phyloP scores from a whole-genome alignment of 1,140 invertebrate genomes.

The Brachionus sp. region DNA sequence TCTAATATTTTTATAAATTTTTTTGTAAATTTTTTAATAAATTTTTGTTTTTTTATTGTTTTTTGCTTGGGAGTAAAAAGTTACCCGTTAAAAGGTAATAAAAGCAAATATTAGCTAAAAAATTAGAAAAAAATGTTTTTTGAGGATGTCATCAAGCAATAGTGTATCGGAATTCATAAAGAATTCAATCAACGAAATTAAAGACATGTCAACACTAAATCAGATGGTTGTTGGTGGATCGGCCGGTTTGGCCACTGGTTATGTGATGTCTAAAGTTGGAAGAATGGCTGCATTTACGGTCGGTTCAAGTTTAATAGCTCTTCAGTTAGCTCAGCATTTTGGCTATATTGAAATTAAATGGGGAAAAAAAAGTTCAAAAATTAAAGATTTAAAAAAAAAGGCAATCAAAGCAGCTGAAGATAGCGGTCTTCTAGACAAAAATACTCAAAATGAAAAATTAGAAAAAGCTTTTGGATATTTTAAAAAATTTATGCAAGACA shows the following conservation, averaged over 20 bases:
- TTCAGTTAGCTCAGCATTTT: constrained; percentile 35
- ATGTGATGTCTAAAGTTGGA: not conserved
- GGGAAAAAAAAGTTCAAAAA: constrained; percentile 17
- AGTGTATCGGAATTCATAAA: constrained; percentile 23
- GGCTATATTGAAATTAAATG: constrained; percentile 45
- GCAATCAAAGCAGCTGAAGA: constrained; percentile 16
- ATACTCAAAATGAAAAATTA: not conserved
- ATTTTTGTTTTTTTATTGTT: not conserved
- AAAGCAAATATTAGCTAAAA: too few relatives aligned
- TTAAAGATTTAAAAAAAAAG: constrained; percentile 27
- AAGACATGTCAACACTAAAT: constrained; percentile 33
- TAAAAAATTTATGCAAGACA: constrained; percentile 33
- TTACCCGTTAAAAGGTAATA: not conserved
- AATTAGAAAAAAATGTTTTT: not conserved
- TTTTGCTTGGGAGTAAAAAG: not conserved
- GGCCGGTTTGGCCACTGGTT: constrained; percentile 30
- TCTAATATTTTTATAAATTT: not conserved
- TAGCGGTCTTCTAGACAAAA: not conserved
- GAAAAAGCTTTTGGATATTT: not conserved
- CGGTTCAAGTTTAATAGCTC: not conserved
- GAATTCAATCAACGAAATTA: constrained; percentile 10
- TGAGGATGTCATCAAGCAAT: not conserved
- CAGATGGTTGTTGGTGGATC: constrained; percentile 25
- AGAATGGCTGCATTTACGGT: constrained; percentile 42
- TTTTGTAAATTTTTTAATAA: not conserved